These are phyloP conservation scores for Picus viridis DNA, from an alignment of 2,797 vertebrate species.

Conservation along the genomic window DNA sequence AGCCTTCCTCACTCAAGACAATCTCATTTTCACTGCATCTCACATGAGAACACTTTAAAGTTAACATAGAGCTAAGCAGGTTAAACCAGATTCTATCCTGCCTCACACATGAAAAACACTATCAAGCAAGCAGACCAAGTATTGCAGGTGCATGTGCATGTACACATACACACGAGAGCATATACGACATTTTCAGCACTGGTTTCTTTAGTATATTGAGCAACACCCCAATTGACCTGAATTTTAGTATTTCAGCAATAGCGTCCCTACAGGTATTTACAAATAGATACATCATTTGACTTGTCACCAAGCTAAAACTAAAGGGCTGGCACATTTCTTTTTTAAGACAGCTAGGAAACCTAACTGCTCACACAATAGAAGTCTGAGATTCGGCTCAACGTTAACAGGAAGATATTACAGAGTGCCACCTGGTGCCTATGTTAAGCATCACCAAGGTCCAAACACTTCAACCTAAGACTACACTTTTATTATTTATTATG, in stretches of 20 bases:
- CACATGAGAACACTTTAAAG: neutral
- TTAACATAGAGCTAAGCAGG: neutral
- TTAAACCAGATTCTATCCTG: neutral
- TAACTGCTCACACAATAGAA: neutral
- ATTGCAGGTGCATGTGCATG: neutral
- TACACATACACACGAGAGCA: fast-evolving
- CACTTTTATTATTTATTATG: neutral
- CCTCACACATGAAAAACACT: neutral
- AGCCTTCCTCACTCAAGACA: neutral
- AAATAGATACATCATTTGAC: neutral
- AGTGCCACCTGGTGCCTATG: constrained; percentile 63
- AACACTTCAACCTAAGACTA: neutral
- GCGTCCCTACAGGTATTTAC: neutral
- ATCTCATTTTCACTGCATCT: neutral
- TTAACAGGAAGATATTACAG: neutral
- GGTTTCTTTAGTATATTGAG: neutral
- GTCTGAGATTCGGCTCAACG: neutral
- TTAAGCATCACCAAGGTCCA: neutral
- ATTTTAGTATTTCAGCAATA: neutral
- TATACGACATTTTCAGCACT: neutral
- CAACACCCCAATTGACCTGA: neutral
- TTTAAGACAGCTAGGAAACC: neutral
- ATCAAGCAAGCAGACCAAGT: neutral
- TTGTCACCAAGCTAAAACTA: neutral
- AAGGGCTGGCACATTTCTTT: neutral